Evolutionary conservation across 2,888 invertebrate species (phyloP), one percentile per base, ranked within the genome.

Genomic region (Brachyptera risi): DNA sequence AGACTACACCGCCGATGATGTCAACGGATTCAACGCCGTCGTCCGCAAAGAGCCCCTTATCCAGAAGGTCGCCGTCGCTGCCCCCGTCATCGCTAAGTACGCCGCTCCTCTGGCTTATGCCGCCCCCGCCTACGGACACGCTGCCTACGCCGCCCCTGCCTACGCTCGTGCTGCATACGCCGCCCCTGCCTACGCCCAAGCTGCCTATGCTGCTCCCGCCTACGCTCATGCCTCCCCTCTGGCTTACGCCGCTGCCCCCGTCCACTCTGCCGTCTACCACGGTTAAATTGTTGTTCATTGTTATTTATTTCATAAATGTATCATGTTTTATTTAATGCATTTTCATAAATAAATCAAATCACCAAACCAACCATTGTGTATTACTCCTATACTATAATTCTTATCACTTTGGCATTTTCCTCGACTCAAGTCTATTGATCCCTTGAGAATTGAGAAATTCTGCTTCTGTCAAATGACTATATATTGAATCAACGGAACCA

Each of bases 11-110:
- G 65, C 65, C 19, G 64, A 65, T 56, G 62, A 60, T 49, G 62
- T 63, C 50, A 65, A 62, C 57, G 65, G 65, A 57, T 65, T 65
- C 61, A 65, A 65, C 61, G 65, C 65, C 61, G 62, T 65, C 57
- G 63, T 65, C 49, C 63, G 60, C 49, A 27, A 47, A 5, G 59
- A 62, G 15, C 40, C 61, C 59, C 13, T 57, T n/a, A 24, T 21
- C 47, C 47, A 47, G 23, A 21, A 17, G 21, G 60, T 56, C 61
- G 63, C 62, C 63, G 49, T 58, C 56, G 42, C 42, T n/a, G 19
- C 42, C 17, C 15, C 21, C 35, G 54, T 37, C 37, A 21, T 37
- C 37, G 54, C 54, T 23, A 27, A 17, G 27, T 31, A 51, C 31
- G 35, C 54, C 37, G 19, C 54, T 37, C 54, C 15, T n/a, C n/a